These are phyloP conservation scores for Sebastes taczanowskii DNA, from an alignment of 2,797 vertebrate genomes.

Conservation along the genomic window DNA sequence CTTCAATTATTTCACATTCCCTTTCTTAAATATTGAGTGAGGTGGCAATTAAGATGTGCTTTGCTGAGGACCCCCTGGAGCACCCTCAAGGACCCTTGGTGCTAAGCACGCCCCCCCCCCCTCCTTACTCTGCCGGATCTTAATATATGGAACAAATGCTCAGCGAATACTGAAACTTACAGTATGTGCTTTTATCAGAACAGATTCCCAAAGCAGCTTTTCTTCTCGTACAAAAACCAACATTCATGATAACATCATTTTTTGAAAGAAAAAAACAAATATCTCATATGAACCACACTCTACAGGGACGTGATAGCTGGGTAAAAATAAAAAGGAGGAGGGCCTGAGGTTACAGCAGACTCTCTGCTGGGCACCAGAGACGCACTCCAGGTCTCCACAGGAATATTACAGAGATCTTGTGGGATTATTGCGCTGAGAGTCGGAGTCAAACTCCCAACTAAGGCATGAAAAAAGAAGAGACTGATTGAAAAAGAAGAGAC, in stretches of 20 bases:
- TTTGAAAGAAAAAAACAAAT: background rate
- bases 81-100: background rate
- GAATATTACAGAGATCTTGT: constrained; percentile 24
- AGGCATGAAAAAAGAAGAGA: background rate
- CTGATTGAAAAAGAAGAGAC: background rate
- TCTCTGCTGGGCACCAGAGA: constrained; percentile 24
- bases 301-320: background rate
- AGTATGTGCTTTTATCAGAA: background rate
- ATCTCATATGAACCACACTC: background rate
- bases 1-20: background rate
- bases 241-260: background rate
- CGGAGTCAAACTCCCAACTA: background rate
- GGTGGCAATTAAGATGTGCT: background rate
- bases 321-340: background rate
- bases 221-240: background rate
- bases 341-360: constrained; percentile 27
- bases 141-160: background rate
- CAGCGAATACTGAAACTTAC: background rate
- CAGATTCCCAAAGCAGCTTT: background rate
- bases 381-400: constrained; percentile 27
- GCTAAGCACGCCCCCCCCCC: background rate
- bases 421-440: constrained; percentile 25
- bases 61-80: background rate
- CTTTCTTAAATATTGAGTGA: background rate
- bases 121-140: background rate